phyloP scores from a whole-genome alignment of 2,113 vertebrate species.

The Crotalus horridus region DNA sequence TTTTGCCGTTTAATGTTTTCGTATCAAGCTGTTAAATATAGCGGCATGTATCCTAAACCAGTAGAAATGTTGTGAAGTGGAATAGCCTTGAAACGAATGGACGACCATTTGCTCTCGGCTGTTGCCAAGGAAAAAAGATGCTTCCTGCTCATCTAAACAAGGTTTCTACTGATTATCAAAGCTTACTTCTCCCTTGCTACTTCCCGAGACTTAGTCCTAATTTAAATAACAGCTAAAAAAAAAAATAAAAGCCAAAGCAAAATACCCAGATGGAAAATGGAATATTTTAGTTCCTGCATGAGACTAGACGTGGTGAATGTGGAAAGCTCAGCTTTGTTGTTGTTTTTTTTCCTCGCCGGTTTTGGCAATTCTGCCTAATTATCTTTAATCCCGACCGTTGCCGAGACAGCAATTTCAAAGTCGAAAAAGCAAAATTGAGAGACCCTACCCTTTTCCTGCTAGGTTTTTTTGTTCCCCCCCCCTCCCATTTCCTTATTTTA shows the following conservation, averaged over 20 bases:
- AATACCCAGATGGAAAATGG: neutral
- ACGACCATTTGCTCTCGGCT: neutral
- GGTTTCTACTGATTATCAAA: neutral
- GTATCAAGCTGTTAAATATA: neutral
- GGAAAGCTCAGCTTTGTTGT: constrained; percentile 48
- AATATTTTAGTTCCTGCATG: constrained; percentile 26
- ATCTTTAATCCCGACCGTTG: constrained; percentile 62
- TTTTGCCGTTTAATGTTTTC: neutral
- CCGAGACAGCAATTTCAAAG: constrained; percentile 63
- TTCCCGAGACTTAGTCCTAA: constrained; percentile 35
- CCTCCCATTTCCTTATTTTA: constrained; percentile 27
- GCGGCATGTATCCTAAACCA: neutral
- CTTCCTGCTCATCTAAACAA: neutral
- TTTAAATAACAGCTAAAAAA: constrained; percentile 49
- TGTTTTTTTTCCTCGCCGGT: constrained; percentile 43
- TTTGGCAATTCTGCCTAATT: constrained; percentile 50
- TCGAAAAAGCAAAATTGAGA: constrained; percentile 7
- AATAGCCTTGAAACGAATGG: constrained; percentile 1
- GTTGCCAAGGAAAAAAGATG: neutral
- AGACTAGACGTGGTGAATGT: constrained; percentile 22
- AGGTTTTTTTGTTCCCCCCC: constrained; percentile 14
- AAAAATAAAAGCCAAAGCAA: neutral
- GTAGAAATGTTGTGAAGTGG: neutral
- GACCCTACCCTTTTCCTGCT: neutral
- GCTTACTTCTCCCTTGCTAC: constrained; percentile 23